These are phyloP conservation scores for Polia nebulosa DNA, from an alignment of 2,888 invertebrate genomes.

Conservation along the genomic window DNA sequence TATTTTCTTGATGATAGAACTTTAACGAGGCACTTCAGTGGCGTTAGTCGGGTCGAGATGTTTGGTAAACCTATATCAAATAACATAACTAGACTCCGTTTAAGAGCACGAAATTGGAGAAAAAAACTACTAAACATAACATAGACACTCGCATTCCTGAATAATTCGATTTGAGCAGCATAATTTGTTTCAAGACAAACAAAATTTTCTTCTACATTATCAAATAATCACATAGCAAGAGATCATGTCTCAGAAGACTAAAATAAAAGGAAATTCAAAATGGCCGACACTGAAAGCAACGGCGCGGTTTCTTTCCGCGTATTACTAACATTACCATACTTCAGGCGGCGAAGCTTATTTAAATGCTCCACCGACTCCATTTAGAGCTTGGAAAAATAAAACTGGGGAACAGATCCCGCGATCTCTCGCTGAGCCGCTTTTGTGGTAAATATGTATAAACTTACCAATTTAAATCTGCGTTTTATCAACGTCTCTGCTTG, in stretches of 20 bases:
- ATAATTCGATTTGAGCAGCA: not conserved
- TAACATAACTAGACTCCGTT: not conserved
- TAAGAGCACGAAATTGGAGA: not conserved
- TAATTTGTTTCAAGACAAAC: slow-evolving; percentile 8
- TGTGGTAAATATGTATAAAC: slow-evolving; percentile 91
- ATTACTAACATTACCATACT: slow-evolving; percentile 91
- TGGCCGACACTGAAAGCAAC: slow-evolving; percentile 81
- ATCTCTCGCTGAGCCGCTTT: slow-evolving; percentile 90
- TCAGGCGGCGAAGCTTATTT: slow-evolving; percentile 90
- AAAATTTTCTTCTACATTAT: slow-evolving; percentile 39
- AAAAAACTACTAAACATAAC: no score
- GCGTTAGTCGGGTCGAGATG: not conserved
- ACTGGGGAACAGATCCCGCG: slow-evolving; percentile 89
- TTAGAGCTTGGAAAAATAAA: slow-evolving; percentile 91
- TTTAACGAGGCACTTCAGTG: not conserved
- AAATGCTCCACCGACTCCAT: slow-evolving; percentile 91
- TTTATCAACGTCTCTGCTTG: slow-evolving; percentile 41
- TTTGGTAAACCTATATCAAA: no score
- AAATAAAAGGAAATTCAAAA: slow-evolving; percentile 84
- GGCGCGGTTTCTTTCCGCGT: slow-evolving; percentile 88
- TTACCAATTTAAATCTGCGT: slow-evolving; percentile 74
- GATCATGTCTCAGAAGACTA: slow-evolving; percentile 70
- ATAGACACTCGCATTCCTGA: not conserved
- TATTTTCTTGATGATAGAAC: not conserved
- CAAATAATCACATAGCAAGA: slow-evolving; percentile 60